Base-by-base conservation (phyloP, 2,113 vertebrate genomes). In the Notothenia rossii region DNA sequence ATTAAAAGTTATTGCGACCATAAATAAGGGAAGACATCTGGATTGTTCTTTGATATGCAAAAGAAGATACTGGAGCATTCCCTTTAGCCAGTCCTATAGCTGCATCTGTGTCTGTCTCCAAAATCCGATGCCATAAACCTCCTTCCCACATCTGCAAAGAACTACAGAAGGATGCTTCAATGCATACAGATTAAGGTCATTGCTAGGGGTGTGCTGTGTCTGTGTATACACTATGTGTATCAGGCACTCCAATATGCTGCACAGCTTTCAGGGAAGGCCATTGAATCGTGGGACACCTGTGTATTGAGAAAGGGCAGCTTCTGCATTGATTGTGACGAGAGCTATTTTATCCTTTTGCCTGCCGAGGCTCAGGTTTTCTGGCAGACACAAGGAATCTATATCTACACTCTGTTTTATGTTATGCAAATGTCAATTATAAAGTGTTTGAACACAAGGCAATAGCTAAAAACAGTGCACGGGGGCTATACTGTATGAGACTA, bases 281-380 rank as follows among this genome's bases (percentile, higher is more conserved):
- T 55, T 75, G 65, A 83, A 81, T 83, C 51, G 68, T 61, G 49
- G 64, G 69, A 62, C 72, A 86, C 80, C 77, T 86, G 70, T 75
- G 18, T 55, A 78, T 75, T 51, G 66, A 66, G 70, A 83, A 75
- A 83, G 71, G 73, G 59, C 76, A 75, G 66, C 40, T 59, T 12
- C 59, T 53, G 59, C 53, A 70, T 29, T 56, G 67, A 46, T 70
- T 56, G 43, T 56, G 36, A 46, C 53, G 56, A 11, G 20, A 70
- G 40, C 59, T 25, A 36, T 36, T 33, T 59, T 58, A 62, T 36
- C 62, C 45, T 68, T 83, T 78, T 68, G 14, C 77, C 59, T 66
- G 53, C 22, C 59, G 60, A 75, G 25, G 22, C 53, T 59, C 43
- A 29, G 58, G 15, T 48, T 54, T 58, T 65, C 45, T 56, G 20